Conservation (phyloP, 1,140 invertebrate species). For the Trinorchestia longiramus region DNA sequence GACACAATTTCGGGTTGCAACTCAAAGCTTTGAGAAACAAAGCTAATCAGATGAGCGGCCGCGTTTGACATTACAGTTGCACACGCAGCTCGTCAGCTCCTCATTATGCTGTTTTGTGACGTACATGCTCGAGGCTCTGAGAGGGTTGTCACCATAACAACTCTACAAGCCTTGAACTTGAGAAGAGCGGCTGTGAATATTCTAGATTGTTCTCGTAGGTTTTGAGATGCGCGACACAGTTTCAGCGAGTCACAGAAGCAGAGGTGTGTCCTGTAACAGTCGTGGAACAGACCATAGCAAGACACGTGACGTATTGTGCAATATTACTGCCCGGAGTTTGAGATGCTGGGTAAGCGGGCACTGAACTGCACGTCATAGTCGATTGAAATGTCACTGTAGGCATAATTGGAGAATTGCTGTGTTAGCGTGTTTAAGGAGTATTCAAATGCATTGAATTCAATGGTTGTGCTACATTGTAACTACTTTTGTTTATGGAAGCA, state of each 20-base stretch:
- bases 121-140: neutral
- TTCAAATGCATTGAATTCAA: neutral
- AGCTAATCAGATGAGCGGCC: neutral
- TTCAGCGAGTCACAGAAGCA: neutral
- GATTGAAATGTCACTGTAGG: neutral
- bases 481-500: neutral
- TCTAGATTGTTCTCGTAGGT: neutral
- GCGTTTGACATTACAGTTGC: neutral
- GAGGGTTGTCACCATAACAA: neutral
- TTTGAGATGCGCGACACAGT: neutral
- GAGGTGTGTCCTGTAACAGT: neutral
- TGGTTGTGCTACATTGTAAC: neutral
- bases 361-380: neutral
- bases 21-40: neutral
- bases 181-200: neutral
- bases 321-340: neutral
- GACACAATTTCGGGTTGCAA: neutral
- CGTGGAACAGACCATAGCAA: neutral
- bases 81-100: neutral
- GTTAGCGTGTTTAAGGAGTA: neutral
- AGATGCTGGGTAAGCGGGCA: neutral
- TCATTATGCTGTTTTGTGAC: neutral
- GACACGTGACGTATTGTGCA: neutral
- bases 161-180: constrained; percentile 14
- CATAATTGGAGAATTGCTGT: neutral